Conservation (phyloP, 1,140 invertebrate species). For the Brachionus plicatilis region DNA sequence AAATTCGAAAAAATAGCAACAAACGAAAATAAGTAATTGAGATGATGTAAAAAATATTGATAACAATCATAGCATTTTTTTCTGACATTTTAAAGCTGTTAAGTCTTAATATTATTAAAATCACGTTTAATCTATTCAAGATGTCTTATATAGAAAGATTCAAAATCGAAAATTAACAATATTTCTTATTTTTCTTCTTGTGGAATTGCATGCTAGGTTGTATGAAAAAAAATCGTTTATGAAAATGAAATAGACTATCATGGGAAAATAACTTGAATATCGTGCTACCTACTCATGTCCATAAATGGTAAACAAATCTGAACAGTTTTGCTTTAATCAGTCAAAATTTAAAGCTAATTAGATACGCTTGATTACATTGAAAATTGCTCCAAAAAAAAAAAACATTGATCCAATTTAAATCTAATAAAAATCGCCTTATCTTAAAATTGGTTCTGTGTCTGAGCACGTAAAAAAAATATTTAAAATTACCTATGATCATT, state of each 20-base stretch:
- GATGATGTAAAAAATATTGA: neutral
- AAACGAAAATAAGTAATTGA: neutral
- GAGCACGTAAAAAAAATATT: neutral
- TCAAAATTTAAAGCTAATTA: neutral
- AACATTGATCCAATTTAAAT: neutral
- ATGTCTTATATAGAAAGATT: too few species aligned
- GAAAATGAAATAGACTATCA: neutral
- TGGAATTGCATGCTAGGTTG: neutral
- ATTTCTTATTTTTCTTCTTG: neutral
- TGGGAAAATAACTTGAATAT: neutral
- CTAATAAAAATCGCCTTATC: neutral
- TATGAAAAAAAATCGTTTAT: neutral
- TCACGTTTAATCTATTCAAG: too few species aligned
- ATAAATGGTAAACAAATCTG: neutral
- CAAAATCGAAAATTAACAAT: too few species aligned
- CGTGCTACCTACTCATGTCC: neutral
- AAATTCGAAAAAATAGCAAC: neutral
- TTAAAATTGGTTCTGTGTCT: neutral
- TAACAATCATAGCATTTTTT: too few species aligned
- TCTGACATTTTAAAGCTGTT: too few species aligned
- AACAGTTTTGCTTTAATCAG: neutral
- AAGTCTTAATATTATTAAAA: too few species aligned
- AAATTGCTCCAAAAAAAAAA: neutral
- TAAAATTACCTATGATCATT: conserved; percentile 18
- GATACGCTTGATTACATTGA: neutral